Conservation (phyloP, 2,888 invertebrate genomes). For the Lepidocyrtinus sp. region DNA sequence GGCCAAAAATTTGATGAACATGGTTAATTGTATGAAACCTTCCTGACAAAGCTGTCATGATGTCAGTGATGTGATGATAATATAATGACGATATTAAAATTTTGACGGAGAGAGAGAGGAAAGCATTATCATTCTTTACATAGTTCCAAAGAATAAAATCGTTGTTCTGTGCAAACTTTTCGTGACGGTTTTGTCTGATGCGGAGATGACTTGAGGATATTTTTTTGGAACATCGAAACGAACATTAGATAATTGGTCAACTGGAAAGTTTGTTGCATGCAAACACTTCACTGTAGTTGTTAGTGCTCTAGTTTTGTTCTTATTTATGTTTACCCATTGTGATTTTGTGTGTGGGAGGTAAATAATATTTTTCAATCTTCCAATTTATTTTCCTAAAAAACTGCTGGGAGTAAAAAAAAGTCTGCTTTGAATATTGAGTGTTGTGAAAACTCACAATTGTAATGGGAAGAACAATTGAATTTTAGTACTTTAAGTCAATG, state of each 20-base stretch:
- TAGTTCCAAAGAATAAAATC: background rate
- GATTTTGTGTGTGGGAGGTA: background rate
- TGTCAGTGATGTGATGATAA: background rate
- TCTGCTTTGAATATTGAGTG: background rate
- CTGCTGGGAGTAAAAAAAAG: too few relatives aligned
- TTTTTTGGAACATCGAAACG: background rate
- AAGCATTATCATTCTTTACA: background rate
- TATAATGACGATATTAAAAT: too few relatives aligned
- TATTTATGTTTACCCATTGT: background rate
- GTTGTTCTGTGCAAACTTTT: background rate
- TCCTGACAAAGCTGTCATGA: background rate
- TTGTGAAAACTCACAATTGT: background rate
- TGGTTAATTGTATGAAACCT: background rate
- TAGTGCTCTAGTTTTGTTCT: background rate
- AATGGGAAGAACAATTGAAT: background rate
- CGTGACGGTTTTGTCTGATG: background rate
- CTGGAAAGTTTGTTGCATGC: background rate
- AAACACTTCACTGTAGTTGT: background rate
- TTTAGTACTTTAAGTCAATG: background rate
- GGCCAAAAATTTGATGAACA: background rate
- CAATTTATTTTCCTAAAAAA: too few relatives aligned
- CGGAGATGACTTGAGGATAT: background rate
- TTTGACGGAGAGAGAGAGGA: background rate
- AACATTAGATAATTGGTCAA: background rate
- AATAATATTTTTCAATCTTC: background rate